phyloP scores from a whole-genome alignment of 2,797 vertebrate species.

The Graptemys geographica region DNA sequence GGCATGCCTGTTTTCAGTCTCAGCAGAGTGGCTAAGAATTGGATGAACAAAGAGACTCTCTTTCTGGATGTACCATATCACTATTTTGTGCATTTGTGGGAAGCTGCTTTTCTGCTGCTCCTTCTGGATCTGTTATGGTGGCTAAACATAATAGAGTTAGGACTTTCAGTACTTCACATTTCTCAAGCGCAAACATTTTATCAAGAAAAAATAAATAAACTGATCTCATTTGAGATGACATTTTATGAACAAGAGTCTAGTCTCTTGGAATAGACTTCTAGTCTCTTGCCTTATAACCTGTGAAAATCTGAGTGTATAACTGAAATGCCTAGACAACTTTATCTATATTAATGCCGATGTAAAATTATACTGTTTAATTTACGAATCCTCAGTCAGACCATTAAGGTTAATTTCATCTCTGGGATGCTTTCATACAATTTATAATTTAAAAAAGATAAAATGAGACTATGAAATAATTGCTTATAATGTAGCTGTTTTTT shows the following conservation, averaged over 20 bases:
- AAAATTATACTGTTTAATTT: neutral
- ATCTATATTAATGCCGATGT: neutral
- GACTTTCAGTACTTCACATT: neutral
- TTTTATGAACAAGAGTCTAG: neutral
- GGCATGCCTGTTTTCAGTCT: neutral
- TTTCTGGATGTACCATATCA: neutral
- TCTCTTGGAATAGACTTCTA: neutral
- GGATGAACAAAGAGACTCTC: neutral
- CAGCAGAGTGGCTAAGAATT: neutral
- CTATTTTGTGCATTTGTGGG: neutral
- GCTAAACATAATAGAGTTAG: neutral
- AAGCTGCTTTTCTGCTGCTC: neutral
- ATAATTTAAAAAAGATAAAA: neutral
- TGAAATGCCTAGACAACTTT: neutral
- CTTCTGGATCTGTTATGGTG: neutral
- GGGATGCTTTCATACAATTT: neutral
- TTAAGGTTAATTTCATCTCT: neutral
- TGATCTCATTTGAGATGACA: neutral
- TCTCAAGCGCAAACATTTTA: neutral
- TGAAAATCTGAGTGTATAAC: accelerated
- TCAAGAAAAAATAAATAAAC: neutral
- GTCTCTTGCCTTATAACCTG: neutral
- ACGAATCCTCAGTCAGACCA: neutral
- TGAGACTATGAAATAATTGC: neutral
- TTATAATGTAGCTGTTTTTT: neutral